Base-by-base conservation (phyloP, 2,888 invertebrate species). In the Amphimallon solstitiale region DNA sequence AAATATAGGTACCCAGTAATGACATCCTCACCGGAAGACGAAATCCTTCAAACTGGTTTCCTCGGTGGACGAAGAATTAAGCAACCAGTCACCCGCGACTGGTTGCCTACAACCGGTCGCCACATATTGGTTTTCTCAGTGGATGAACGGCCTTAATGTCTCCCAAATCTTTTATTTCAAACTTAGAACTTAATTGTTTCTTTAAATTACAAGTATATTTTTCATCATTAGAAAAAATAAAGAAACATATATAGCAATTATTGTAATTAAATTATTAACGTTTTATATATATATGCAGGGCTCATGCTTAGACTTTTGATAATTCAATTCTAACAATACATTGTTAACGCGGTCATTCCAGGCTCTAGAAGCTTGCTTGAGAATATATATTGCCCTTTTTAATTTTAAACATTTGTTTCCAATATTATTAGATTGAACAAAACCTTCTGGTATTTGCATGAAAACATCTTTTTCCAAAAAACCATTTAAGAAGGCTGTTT, bases 401-500 rank as follows among this genome's bases (percentile, higher is more conserved):
- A 71, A 65, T 51, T 54, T 66, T 1, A 19, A 66, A 49, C 65
- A 63, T 49, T 67, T 67, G 23, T 65, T 63, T 45, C 65, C 59
- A 15, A 1, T 35, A 46, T 63, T 43, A 15, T 54, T 35, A 17
- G n/a, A 12, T 19, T 15, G 15, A 34, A 60, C 21, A 60, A 70
- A 72, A 56, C 67, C 70, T 49, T 72, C 71, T 29, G 71, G 73
- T 45, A 61, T 45, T 60, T 43, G 21, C 72, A 74, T 73, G 46
- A 64, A 73, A 37, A 71, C 65, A 19, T 45, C 61, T 70, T 76
- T 73, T 46, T 72, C 56, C 37, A 74, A 61, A 21, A 51, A 10
- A 12, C 75, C 73, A 70, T 76, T 73, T 15, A 76, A 52, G 66
- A 75, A 74, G 48, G 73, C 75, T n/a, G 73, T 75, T 46, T 64